A percentile compares a stretch with the other conserved stretches of the same genome.
These are phyloP conservation scores for Cantharis rustica DNA, from an alignment of 2,888 invertebrate species.

Conservation along the genomic window DNA sequence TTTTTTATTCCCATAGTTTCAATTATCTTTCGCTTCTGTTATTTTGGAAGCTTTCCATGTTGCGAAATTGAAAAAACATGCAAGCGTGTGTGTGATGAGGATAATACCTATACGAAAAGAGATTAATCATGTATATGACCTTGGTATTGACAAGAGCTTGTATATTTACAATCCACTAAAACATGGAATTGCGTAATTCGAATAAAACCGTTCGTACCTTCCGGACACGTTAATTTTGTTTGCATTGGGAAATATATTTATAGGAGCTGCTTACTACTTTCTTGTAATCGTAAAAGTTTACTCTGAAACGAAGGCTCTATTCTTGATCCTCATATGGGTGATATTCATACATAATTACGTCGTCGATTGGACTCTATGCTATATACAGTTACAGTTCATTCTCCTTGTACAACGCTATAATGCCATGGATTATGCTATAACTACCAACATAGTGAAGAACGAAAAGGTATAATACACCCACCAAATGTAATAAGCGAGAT, in stretches of 20 bases:
- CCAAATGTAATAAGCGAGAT: constrained; percentile 27
- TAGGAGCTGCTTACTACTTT: background rate
- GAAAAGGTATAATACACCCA: constrained; percentile 20
- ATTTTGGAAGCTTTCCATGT: background rate
- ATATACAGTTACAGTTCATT: constrained; percentile 50
- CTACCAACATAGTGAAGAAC: constrained; percentile 12
- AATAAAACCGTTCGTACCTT: background rate
- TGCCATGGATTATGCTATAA: constrained; percentile 33
- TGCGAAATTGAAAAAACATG: background rate
- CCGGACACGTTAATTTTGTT: constrained; percentile 16
- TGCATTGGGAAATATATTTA: constrained; percentile 8
- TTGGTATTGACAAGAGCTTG: background rate
- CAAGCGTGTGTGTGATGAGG: background rate
- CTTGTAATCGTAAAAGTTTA: background rate
- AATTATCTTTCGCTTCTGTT: background rate
- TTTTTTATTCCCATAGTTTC: background rate
- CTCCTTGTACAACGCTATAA: constrained; percentile 44
- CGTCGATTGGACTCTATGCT: constrained; percentile 43
- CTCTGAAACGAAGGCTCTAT: background rate
- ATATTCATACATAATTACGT: constrained; percentile 44
- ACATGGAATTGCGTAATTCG: background rate
- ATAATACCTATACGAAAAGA: background rate
- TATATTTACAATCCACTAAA: background rate
- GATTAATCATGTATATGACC: background rate
- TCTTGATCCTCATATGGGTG: constrained; percentile 32